Percentiles rank a stretch among this genome's conserved stretches.
phyloP scores from a whole-genome alignment of 2,797 vertebrate species.

The Pangasius mekongensis region DNA sequence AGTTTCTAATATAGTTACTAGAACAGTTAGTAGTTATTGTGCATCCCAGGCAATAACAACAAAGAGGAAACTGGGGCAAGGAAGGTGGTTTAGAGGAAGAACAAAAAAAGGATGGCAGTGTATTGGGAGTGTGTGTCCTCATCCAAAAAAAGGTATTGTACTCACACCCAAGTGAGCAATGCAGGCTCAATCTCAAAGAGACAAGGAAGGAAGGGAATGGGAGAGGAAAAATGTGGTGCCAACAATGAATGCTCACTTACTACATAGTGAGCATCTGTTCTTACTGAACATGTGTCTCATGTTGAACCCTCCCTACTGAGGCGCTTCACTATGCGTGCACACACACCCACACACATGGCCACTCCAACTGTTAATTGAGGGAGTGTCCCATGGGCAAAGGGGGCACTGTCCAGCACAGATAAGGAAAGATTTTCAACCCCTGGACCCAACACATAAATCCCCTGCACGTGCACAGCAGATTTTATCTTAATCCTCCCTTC shows the following conservation, averaged over 20 bases:
- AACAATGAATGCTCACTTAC: slow-evolving; percentile 18
- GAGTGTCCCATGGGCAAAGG: slow-evolving; percentile 55
- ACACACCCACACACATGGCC: slow-evolving; percentile 34
- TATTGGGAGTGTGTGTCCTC: neutral
- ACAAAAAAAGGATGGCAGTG: neutral
- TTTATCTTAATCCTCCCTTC: slow-evolving; percentile 27
- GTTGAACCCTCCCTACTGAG: slow-evolving; percentile 63
- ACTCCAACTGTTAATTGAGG: slow-evolving; percentile 65
- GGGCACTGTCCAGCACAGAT: slow-evolving; percentile 41
- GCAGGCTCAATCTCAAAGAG: slow-evolving; percentile 21
- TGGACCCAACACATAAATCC: neutral
- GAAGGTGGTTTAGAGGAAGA: neutral
- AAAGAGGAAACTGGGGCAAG: slow-evolving; percentile 7
- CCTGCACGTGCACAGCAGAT: slow-evolving; percentile 35
- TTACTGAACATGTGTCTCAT: slow-evolving; percentile 74
- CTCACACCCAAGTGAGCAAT: slow-evolving; percentile 18
- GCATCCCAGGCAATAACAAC: neutral
- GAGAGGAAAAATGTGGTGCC: slow-evolving; percentile 54
- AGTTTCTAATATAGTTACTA: neutral
- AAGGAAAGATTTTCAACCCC: slow-evolving; percentile 20
- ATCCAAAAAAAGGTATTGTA: neutral
- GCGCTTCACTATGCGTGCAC: slow-evolving; percentile 52
- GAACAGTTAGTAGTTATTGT: neutral
- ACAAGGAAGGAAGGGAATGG: neutral
- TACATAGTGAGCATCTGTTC: slow-evolving; percentile 68